phyloP scores from a whole-genome alignment of 2,888 invertebrate genomes.

The Acrobasis repandana region DNA sequence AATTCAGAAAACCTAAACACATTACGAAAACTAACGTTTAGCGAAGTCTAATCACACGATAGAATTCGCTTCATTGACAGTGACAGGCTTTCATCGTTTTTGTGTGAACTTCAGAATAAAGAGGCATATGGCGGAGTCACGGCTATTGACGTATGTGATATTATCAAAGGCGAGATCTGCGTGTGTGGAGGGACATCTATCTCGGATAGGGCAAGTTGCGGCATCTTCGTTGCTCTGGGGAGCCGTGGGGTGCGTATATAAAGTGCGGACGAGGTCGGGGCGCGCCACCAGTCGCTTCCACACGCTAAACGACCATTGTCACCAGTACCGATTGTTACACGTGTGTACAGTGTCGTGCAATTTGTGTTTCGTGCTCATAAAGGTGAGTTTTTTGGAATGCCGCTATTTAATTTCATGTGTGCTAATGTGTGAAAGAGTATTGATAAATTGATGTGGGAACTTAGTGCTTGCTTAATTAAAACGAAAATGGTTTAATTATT shows the following conservation, averaged over 20 bases:
- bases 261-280: conserved; percentile 57
- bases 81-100: conserved; percentile 30
- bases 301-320: conserved; percentile 58
- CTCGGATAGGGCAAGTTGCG: conserved; percentile 67
- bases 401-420: not conserved
- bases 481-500: not conserved
- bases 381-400: conserved; percentile 52
- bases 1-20: conserved; percentile 40
- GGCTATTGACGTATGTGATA: conserved; percentile 44
- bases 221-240: conserved; percentile 57
- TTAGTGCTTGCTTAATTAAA: not conserved
- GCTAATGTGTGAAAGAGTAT: not conserved
- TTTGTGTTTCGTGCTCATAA: conserved; percentile 53
- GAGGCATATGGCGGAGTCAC: conserved; percentile 44
- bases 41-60: conserved; percentile 44
- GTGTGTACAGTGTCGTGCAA: conserved; percentile 61
- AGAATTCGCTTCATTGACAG: conserved; percentile 39
- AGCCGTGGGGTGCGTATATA: conserved; percentile 70
- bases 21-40: conserved; percentile 56
- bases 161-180: conserved; percentile 43
- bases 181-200: conserved; percentile 52
- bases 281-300: conserved; percentile 66
- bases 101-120: conserved; percentile 23
- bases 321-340: conserved; percentile 45
- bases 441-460: not conserved